Percentiles rank a stretch among this genome's conserved stretches.
These are phyloP conservation scores for Rhopalosiphum nymphaeae DNA, from an alignment of 2,888 invertebrate species.

Conservation along the genomic window DNA sequence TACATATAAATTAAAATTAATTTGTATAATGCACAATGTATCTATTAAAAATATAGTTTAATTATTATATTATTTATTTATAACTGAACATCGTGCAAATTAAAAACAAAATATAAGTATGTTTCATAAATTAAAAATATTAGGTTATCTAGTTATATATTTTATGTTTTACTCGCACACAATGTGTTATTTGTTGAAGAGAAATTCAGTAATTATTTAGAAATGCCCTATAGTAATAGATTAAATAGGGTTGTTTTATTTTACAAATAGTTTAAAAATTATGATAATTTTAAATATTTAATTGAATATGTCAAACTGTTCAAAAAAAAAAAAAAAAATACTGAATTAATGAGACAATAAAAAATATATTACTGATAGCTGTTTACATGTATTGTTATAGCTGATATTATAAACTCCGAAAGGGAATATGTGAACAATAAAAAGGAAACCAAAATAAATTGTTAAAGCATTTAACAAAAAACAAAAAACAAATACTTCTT, in stretches of 20 bases:
- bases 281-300: neutral
- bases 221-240: neutral
- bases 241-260: neutral
- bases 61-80: neutral
- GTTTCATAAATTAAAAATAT: neutral
- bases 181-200: neutral
- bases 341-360: neutral
- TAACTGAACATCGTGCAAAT: neutral
- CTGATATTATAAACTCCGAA: neutral
- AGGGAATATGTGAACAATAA: neutral
- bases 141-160: neutral
- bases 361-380: neutral
- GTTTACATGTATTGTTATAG: neutral
- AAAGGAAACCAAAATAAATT: constrained; percentile 7
- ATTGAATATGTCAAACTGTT: neutral
- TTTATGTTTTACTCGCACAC: neutral
- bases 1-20: neutral
- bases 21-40: neutral
- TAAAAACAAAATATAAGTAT: neutral
- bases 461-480: neutral
- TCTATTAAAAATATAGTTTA: too few species aligned
- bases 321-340: neutral
- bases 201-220: neutral
- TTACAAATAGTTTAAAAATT: neutral
- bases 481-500: neutral